Conservation (phyloP, 2,888 invertebrate species). For the Willowsia nigromaculata region DNA sequence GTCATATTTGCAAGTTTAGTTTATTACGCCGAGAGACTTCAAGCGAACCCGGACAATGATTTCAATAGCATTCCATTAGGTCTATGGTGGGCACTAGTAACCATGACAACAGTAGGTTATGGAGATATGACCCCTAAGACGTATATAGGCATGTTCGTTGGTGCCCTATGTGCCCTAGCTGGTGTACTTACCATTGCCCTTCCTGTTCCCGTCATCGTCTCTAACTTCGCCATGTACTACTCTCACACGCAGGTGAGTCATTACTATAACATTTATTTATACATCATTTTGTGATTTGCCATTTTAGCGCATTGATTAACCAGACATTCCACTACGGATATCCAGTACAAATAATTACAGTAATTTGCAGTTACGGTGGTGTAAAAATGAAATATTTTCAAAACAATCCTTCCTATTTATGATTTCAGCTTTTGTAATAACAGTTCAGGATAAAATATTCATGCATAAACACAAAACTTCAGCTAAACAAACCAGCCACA, state of each 20-base stretch:
- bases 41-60: constrained; percentile 96
- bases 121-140: constrained; percentile 99
- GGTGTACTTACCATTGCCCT: constrained; percentile 99
- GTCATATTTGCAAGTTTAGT: constrained; percentile 99
- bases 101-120: constrained; percentile 99
- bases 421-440: not conserved
- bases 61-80: constrained; percentile 99
- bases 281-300: not conserved
- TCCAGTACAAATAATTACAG: no score
- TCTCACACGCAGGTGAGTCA: constrained; percentile 62
- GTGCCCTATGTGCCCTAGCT: constrained; percentile 99
- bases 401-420: constrained; percentile 10
- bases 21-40: constrained; percentile 98
- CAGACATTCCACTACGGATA: no score
- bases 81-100: constrained; percentile 97
- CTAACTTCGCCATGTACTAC: constrained; percentile 99
- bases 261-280: not conserved
- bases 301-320: not conserved
- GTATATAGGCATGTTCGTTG: constrained; percentile 92
- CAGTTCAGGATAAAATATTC: constrained; percentile 20
- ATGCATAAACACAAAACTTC: not conserved
- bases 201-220: constrained; percentile 97
- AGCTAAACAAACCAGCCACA: not conserved
- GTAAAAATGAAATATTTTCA: not conserved
- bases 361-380: not conserved